A percentile compares a stretch with the other conserved stretches of the same genome.
These are phyloP conservation scores for Pagrus major DNA, from an alignment of 2,113 vertebrate species.

Conservation along the genomic window DNA sequence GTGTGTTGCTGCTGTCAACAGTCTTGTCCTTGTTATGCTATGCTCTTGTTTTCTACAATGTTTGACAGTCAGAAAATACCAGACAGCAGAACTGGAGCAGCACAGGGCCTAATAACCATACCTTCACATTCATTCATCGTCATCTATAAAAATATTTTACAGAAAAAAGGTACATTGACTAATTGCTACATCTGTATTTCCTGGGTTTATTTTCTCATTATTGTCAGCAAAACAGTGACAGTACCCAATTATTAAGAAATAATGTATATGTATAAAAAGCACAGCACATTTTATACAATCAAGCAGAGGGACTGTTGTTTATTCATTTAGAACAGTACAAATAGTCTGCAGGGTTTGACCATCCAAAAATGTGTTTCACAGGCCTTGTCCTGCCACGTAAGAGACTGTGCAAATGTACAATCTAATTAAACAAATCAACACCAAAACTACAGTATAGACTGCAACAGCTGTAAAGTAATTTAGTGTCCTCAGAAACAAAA, in stretches of 20 bases:
- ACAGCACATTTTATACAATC: neutral
- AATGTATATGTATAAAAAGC: neutral
- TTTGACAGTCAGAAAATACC: neutral
- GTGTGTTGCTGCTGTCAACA: conserved; percentile 18
- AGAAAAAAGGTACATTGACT: neutral
- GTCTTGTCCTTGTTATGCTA: conserved; percentile 14
- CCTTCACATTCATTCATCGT: neutral
- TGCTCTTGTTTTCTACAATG: conserved; percentile 21
- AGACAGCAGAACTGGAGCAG: neutral
- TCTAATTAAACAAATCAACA: conserved; percentile 24
- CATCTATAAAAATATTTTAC: neutral
- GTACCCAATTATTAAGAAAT: conserved; percentile 16
- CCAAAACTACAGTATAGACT: conserved; percentile 27
- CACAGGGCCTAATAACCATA: neutral
- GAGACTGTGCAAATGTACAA: conserved; percentile 25
- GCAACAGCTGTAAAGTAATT: conserved; percentile 36
- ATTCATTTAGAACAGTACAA: neutral
- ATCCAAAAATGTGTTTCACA: neutral
- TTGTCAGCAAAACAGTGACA: conserved; percentile 1
- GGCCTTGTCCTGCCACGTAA: neutral
- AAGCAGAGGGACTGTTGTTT: neutral
- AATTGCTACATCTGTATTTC: neutral
- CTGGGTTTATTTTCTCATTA: neutral
- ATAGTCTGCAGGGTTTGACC: neutral
- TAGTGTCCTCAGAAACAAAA: conserved; percentile 25